Conservation (phyloP, 2,797 vertebrate genomes). For the Acanthurus leucopareius region DNA sequence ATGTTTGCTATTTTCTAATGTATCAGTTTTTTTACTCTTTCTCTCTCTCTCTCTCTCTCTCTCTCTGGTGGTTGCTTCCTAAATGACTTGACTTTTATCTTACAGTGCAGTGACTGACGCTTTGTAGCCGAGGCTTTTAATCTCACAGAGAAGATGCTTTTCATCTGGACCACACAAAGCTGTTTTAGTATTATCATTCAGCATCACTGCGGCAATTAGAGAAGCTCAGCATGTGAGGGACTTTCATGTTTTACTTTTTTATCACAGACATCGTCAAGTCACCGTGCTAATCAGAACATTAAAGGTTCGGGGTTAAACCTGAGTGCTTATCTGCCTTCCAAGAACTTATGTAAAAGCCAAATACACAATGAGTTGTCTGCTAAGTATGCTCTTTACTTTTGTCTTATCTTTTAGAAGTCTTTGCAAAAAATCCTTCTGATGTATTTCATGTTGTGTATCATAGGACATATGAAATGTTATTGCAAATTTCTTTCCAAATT, state of each 20-base stretch:
- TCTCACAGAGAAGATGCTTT: slow-evolving; percentile 48
- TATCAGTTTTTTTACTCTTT: slow-evolving; percentile 15
- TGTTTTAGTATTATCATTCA: slow-evolving; percentile 51
- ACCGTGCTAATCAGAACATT: slow-evolving; percentile 42
- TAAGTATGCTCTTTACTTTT: background rate
- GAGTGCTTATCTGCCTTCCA: slow-evolving; percentile 31
- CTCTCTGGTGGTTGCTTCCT: slow-evolving; percentile 46
- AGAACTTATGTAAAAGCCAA: slow-evolving; percentile 16
- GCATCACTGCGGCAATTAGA: slow-evolving; percentile 58
- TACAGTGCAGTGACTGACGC: slow-evolving; percentile 46
- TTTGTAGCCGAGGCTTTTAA: slow-evolving; percentile 55
- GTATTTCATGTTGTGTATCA: background rate
- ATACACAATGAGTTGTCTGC: slow-evolving; percentile 7
- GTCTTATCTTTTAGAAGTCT: background rate
- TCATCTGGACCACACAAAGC: slow-evolving; percentile 58
- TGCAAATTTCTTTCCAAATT: background rate
- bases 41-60: slow-evolving; percentile 23
- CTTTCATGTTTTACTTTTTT: slow-evolving; percentile 57
- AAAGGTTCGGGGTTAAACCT: slow-evolving; percentile 50
- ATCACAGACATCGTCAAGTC: slow-evolving; percentile 42
- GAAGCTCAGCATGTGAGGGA: slow-evolving; percentile 21
- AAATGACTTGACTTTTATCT: slow-evolving; percentile 64
- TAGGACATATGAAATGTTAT: slow-evolving; percentile 19
- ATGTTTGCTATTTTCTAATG: slow-evolving; percentile 47
- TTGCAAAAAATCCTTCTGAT: background rate